Conservation (phyloP, 2,888 invertebrate genomes). For the Pheosia gnoma region DNA sequence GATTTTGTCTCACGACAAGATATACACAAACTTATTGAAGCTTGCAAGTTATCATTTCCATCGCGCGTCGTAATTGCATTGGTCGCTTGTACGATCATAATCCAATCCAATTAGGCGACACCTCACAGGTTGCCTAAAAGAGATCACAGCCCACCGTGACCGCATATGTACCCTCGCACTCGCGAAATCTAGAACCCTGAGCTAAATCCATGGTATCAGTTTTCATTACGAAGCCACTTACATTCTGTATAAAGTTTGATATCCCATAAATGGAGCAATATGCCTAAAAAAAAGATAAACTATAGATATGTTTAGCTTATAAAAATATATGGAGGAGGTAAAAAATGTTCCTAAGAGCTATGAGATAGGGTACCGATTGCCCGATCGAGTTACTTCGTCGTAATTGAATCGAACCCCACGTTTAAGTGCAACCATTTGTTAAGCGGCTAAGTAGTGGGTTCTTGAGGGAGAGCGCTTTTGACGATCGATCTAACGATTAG, state of each 20-base stretch:
- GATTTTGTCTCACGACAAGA: no score
- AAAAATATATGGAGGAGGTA: background rate
- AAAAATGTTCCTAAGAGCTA: background rate
- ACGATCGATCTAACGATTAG: background rate
- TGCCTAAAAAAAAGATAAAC: background rate
- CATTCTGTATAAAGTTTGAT: background rate
- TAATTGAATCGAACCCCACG: background rate
- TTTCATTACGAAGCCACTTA: no score
- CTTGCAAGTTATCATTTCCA: no score
- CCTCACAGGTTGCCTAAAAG: no score
- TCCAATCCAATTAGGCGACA: no score
- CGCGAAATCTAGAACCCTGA: no score
- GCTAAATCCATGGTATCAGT: no score
- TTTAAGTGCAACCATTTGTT: conserved; percentile 1
- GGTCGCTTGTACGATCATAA: no score
- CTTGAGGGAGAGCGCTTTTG: background rate
- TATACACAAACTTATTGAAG: no score
- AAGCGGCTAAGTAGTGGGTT: background rate
- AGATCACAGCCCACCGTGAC: no score
- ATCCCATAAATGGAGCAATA: background rate
- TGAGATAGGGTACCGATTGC: background rate
- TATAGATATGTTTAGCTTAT: background rate
- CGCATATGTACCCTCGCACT: no score
- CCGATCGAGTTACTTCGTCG: background rate
- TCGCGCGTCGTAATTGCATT: no score